Conservation (phyloP, 92 coral and sea anemone species). For the Epizoanthus rinbou region DNA sequence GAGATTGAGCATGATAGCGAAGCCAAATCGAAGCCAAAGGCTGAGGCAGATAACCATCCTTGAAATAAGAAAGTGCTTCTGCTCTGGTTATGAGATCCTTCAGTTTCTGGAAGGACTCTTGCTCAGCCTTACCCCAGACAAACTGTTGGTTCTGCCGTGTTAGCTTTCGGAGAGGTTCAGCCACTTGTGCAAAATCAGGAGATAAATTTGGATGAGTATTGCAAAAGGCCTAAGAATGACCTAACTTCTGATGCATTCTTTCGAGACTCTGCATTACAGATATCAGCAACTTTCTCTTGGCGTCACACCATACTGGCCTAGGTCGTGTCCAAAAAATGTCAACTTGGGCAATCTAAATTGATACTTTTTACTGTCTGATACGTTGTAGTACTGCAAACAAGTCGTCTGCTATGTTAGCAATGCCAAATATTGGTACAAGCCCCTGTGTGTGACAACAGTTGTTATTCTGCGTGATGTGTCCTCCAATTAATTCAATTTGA, state of each 20-base stretch:
- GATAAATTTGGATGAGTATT: slow-evolving; percentile 57
- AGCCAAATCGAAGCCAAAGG: too few species aligned
- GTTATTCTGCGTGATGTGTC: slow-evolving; percentile 35
- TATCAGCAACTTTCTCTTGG: slow-evolving; percentile 60
- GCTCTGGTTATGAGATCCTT: slow-evolving; percentile 47
- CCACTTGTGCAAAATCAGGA: slow-evolving; percentile 51
- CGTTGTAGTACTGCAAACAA: too few species aligned
- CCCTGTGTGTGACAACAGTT: not conserved
- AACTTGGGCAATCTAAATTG: slow-evolving; percentile 57
- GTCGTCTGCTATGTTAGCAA: slow-evolving; percentile 2
- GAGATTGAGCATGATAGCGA: too few species aligned
- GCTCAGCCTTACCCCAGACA: slow-evolving; percentile 50
- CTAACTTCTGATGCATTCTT: slow-evolving; percentile 53
- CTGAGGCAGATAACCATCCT: too few species aligned
- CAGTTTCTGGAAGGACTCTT: slow-evolving; percentile 36
- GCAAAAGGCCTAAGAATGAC: slow-evolving; percentile 51
- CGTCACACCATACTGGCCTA: slow-evolving; percentile 47
- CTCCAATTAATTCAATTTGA: slow-evolving; percentile 48
- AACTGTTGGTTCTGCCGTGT: slow-evolving; percentile 53
- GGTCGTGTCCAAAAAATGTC: slow-evolving; percentile 60
- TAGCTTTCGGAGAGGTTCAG: slow-evolving; percentile 55
- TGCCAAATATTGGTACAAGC: slow-evolving; percentile 50
- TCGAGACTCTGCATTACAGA: slow-evolving; percentile 40
- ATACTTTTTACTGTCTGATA: slow-evolving; percentile 44
- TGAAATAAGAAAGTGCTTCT: slow-evolving; percentile 57